Evolutionary conservation across 2,888 invertebrate genomes (phyloP).

Genomic region (Altica lythri): DNA sequence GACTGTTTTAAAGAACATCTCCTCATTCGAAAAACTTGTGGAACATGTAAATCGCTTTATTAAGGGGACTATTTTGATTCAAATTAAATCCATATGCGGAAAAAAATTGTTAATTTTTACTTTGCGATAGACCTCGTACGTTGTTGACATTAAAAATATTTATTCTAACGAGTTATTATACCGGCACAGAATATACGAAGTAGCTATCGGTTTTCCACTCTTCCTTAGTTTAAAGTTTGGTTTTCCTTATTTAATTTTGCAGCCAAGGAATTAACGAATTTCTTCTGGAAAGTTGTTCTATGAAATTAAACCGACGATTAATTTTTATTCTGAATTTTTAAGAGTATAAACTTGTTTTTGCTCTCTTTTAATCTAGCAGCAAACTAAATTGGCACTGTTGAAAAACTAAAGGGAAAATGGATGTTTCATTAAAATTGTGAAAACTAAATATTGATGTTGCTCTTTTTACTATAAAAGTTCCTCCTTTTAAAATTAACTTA

Average conservation of each 20-base stretch:
- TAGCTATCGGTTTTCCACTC: neutral
- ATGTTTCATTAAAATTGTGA: neutral
- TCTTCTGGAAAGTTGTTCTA: neutral
- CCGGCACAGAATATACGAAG: no score
- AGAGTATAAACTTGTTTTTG: neutral
- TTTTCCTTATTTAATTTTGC: neutral
- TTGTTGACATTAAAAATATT: no score
- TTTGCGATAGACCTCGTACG: no score
- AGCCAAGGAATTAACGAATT: neutral
- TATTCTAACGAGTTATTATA: no score
- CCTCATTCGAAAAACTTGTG: no score
- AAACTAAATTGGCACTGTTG: neutral
- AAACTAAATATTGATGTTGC: slow-evolving; percentile 1
- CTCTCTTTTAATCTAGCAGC: neutral
- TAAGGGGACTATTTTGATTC: no score
- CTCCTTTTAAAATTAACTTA: no score
- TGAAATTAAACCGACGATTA: neutral
- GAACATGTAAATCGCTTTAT: no score
- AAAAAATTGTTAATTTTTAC: no score
- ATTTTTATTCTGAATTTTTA: neutral
- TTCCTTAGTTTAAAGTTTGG: neutral
- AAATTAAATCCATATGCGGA: no score
- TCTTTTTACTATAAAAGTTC: no score
- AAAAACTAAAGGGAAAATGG: neutral
- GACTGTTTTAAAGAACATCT: no score